Evolutionary conservation across 1,140 invertebrate species (phyloP).

Genomic region (Streblospio benedicti): DNA sequence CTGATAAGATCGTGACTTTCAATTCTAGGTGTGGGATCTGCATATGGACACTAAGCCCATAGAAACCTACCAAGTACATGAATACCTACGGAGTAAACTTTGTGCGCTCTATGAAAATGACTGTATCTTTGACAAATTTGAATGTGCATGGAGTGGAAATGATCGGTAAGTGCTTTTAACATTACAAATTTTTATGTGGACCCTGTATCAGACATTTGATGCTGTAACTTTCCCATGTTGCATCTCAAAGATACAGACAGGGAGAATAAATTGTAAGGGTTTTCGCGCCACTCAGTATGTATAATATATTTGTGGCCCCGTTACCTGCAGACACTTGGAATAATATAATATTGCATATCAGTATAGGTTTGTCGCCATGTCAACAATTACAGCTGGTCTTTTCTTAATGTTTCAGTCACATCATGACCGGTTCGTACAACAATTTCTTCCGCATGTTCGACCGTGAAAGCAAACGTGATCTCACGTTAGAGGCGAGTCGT

Average conservation of each 20-base stretch:
- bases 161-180: slow-evolving; percentile 72
- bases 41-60: slow-evolving; percentile 98
- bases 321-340: too few species aligned
- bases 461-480: slow-evolving; percentile 75
- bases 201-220: too few species aligned
- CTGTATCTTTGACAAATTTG: slow-evolving; percentile 99
- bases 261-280: too few species aligned
- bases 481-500: slow-evolving; percentile 61
- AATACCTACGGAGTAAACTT: slow-evolving; percentile 94
- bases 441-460: slow-evolving; percentile 99
- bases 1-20: too few species aligned
- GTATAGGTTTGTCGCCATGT: neutral
- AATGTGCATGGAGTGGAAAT: slow-evolving; percentile 98
- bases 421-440: slow-evolving; percentile 99
- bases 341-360: too few species aligned
- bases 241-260: too few species aligned
- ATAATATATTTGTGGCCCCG: too few species aligned
- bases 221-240: too few species aligned
- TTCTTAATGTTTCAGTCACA: slow-evolving; percentile 54
- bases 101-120: slow-evolving; percentile 99
- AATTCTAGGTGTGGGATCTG: slow-evolving; percentile 82
- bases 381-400: neutral
- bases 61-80: slow-evolving; percentile 97
- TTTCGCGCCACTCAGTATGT: too few species aligned
- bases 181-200: too few species aligned